A percentile compares a stretch with the other conserved stretches of the same genome.
Evolutionary conservation across 2,888 invertebrate genomes (phyloP).

Genomic region (Ferdinandea cuprea): DNA sequence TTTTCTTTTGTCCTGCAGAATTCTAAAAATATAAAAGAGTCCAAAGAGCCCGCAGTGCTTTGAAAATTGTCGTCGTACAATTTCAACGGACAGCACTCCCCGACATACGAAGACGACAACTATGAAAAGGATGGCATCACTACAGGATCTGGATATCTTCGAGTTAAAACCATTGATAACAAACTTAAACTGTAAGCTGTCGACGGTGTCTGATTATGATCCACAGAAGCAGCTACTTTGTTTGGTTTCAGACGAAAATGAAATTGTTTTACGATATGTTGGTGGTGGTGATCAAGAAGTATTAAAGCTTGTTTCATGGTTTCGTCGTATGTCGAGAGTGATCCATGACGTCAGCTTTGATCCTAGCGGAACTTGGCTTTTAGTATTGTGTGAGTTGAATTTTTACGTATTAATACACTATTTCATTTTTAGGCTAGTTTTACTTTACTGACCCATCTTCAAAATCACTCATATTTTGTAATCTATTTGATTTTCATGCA

Average conservation of each 20-base stretch:
- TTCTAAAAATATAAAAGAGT: conserved; percentile 67
- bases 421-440: neutral
- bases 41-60: conserved; percentile 36
- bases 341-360: conserved; percentile 92
- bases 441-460: neutral
- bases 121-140: conserved; percentile 69
- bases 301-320: conserved; percentile 82
- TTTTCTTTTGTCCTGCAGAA: conserved; percentile 71
- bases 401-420: neutral
- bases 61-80: conserved; percentile 45
- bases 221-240: conserved; percentile 81
- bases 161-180: conserved; percentile 81
- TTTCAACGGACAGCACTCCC: conserved; percentile 18
- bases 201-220: conserved; percentile 81
- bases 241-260: conserved; percentile 82
- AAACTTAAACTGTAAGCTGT: conserved; percentile 82
- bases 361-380: conserved; percentile 87
- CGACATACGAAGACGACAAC: conserved; percentile 26
- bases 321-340: conserved; percentile 80
- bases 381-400: conserved; percentile 82
- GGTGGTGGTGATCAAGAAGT: conserved; percentile 80
- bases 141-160: conserved; percentile 79
- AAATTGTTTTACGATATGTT: conserved; percentile 81
- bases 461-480: neutral
- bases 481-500: neutral